phyloP scores from a whole-genome alignment of 2,888 invertebrate species.

The Seira musarum region DNA sequence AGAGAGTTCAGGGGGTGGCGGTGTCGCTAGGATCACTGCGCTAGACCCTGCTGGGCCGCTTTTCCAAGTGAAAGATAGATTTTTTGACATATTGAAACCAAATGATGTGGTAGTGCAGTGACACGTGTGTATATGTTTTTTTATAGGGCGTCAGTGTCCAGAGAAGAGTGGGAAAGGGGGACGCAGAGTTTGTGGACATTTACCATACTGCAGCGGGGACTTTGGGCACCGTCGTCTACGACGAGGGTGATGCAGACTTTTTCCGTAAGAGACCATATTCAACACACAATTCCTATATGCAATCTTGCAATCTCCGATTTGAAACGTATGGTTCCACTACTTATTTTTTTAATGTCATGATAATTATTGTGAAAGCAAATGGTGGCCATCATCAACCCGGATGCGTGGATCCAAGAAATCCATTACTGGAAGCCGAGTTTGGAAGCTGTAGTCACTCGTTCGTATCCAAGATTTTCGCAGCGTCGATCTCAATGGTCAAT shows the following conservation, averaged over 20 bases:
- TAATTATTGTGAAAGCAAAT: too few relatives aligned
- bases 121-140: too few relatives aligned
- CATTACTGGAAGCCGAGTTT: neutral
- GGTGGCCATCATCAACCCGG: constrained; percentile 46
- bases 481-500: constrained; percentile 30
- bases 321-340: too few relatives aligned
- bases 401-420: constrained; percentile 16
- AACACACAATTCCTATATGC: too few relatives aligned
- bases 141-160: neutral
- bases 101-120: too few relatives aligned
- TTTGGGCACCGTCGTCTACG: constrained; percentile 14
- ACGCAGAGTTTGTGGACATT: constrained; percentile 44
- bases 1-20: neutral
- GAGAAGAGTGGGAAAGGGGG: neutral
- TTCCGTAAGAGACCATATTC: too few relatives aligned
- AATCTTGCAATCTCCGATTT: too few relatives aligned
- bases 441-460: constrained; percentile 46
- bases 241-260: constrained; percentile 32
- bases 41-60: constrained; percentile 44
- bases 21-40: constrained; percentile 21
- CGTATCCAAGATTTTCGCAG: constrained; percentile 22
- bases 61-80: too few relatives aligned
- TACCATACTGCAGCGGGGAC: constrained; percentile 46
- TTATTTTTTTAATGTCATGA: too few relatives aligned
- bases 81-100: too few relatives aligned